Base-by-base conservation (phyloP, 2,888 invertebrate species). In the Polyommatus icarus region DNA sequence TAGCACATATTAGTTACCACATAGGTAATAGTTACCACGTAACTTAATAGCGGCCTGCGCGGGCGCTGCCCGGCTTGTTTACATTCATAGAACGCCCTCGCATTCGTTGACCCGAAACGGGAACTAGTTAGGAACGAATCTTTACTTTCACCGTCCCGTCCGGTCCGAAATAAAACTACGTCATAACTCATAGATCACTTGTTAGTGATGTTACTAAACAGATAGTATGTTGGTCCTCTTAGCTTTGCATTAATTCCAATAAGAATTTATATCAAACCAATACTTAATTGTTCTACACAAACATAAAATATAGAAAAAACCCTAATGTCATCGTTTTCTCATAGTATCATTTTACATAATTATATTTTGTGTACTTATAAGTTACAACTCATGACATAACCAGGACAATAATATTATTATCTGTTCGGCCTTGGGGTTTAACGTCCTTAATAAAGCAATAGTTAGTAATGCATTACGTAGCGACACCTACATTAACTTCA, bases 91-190 rank as follows among this genome's bases (percentile, higher is more conserved):
- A 75, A 50, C 46, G 54, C 50, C 54, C 46, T 20, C 72, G 24
- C 75, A 75, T 75, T 75, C 75, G 29, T 75, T 75, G 75, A 75
- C 75, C 75, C 75, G 50, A 75, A 75, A 75, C 75, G 24, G 54
- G 24, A 75, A 75, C 75, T 75, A 18, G 73, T 20, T 29, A 24
- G 24, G 5, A 12, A 75, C 15, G 50, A 73, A 46, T 40, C 15
- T 29, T 24, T 75, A 54, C 75, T 75, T 75, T 75, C 75, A 54
- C 75, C 75, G 15, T 50, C 50, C 50, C 50, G 29, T 29, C 29
- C 67, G 5, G 29, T 29, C 29, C 67, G 5, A 67, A 67, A 67
- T 67, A 61, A 40, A 59, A n/a, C 12, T 12, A 4, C 67, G 15
- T 15, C 29, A 29, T 29, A 24, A 10, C 0, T 0, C 40, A 15